Base-by-base conservation (phyloP, 2,113 vertebrate genomes). In the Alaudala cheleensis region DNA sequence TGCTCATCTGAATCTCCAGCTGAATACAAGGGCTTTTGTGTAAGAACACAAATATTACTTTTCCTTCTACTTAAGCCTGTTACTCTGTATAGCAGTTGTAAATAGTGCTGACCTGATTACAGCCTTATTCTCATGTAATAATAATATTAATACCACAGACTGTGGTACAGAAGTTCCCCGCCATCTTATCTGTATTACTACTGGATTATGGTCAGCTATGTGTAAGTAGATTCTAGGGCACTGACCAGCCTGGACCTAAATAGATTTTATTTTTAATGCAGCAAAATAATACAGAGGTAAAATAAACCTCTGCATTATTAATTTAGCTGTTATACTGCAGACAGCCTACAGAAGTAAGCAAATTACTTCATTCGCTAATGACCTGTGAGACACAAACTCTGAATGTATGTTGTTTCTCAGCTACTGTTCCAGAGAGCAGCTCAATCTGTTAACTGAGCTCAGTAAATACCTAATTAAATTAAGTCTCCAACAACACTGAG, bases 391-490 rank as follows among this genome's bases (percentile, higher is more conserved):
- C 97, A 92, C 66, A 90, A 94, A 93, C 74, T 83, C 86, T 66
- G n/a, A 92, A 93, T 83, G 58, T 82, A 81, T 84, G 56, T 83
- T 83, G 65, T 93, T 97, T 91, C 92, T 96, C 73, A 95, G 94
- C 91, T 92, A 85, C 78, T 84, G 86, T 76, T 97, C 79, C 95
- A 92, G 84, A 97, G 94, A 97, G 85, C 51, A 54, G 40, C n/a
- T 90, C 82, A 93, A 96, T 97, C 94, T 97, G 95, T 92, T 97
- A 97, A 96, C 95, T 61, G 96, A 95, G 95, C 20, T 20, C 87
- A 97, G 95, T 96, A 97, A 95, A 97, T 93, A 95, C 57, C 79
- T 98, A 98, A 98, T 98, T 97, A 95, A 97, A 98, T 98, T 98
- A 98, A 93, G 96, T 87, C 82, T 95, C 92, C 94, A 97, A 97